Evolutionary conservation across 2,113 vertebrate species (phyloP).

Genomic region (Syrrhaptes paradoxus): DNA sequence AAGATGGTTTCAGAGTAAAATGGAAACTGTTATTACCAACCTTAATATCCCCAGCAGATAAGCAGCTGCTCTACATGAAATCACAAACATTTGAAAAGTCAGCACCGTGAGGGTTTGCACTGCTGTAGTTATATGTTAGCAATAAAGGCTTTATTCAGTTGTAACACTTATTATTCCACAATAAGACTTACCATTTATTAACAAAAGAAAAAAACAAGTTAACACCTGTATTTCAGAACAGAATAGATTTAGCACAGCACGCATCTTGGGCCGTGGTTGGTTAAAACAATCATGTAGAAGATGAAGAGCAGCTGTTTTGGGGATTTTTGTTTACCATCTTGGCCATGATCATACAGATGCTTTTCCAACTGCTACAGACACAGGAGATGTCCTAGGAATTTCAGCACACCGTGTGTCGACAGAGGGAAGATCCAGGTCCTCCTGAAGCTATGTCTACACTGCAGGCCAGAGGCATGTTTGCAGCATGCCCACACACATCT

Average conservation of each 20-base stretch:
- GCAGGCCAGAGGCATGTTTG: background rate
- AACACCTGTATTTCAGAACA: background rate
- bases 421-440: background rate
- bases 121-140: background rate
- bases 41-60: background rate
- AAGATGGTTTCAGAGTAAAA: background rate
- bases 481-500: background rate
- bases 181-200: background rate
- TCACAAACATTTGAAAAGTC: background rate
- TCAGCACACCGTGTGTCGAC: background rate
- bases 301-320: background rate
- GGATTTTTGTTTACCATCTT: background rate
- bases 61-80: background rate
- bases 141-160: background rate
- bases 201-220: background rate
- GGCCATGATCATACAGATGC: background rate
- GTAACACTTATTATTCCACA: background rate
- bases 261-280: background rate
- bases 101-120: background rate
- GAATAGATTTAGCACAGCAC: background rate
- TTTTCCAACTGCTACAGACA: background rate
- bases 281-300: background rate
- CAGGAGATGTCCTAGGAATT: background rate
- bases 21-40: background rate
- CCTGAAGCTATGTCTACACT: background rate